Conservation (phyloP, 2,797 vertebrate species). For the Fundulus diaphanus region DNA sequence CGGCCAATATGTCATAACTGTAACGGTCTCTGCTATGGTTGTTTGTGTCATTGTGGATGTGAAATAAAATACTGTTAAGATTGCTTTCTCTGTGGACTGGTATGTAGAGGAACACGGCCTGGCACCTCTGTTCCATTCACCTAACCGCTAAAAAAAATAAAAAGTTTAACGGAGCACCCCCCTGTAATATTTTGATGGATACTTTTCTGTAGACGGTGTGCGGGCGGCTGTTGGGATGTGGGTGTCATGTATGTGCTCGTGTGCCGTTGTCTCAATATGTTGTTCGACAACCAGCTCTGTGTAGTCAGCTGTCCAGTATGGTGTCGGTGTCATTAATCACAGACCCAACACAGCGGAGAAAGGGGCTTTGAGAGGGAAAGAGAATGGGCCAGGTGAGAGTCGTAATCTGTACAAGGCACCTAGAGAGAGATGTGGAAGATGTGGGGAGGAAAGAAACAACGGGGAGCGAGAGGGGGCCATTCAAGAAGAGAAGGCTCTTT, state of each 20-base stretch:
- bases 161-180: conserved; percentile 58
- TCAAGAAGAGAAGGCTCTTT: not conserved
- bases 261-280: conserved; percentile 64
- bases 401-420: conserved; percentile 62
- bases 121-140: conserved; percentile 26
- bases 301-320: conserved; percentile 76
- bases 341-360: conserved; percentile 63
- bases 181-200: conserved; percentile 49
- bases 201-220: conserved; percentile 53
- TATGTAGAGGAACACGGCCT: conserved; percentile 15
- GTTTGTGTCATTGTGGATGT: not conserved
- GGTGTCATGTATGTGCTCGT: conserved; percentile 8
- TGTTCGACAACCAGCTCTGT: conserved; percentile 76
- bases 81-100: not conserved
- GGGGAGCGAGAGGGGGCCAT: conserved; percentile 7
- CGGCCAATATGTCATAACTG: not conserved
- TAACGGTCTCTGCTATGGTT: not conserved
- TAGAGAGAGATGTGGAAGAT: conserved; percentile 45
- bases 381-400: conserved; percentile 35
- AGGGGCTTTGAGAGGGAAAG: conserved; percentile 28
- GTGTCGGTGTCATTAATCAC: conserved; percentile 78
- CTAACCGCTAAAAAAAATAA: conserved; percentile 64
- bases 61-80: not conserved
- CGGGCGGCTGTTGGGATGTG: conserved; percentile 25
- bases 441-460: conserved; percentile 45